Evolutionary conservation across 2,113 vertebrate genomes (phyloP), one percentile per base, ranked within the genome.

Genomic region (Pterophyllum scalare): DNA sequence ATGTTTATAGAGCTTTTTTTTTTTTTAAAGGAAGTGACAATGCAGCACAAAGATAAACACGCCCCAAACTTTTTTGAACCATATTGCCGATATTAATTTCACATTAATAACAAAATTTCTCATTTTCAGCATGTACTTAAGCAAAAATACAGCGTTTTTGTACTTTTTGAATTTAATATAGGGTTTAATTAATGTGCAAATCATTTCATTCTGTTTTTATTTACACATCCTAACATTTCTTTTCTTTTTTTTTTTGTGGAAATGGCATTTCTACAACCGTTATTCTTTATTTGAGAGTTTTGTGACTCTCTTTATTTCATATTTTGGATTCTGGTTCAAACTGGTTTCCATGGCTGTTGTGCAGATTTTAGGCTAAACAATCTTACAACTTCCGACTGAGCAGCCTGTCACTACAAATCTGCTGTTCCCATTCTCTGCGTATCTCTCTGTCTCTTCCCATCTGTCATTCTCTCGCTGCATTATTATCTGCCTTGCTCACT

Each of bases 341-440:
- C 84, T 62, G 87, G 81, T 91, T 90, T 85, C 67, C 80, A 84
- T 79, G 59, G 62, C 87, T 86, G 62, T 59, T 22, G 17, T 72
- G 81, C 58, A 87, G 83, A 58, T 89, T 89, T 90, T 40, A 59
- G 83, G 81, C 78, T 43, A 89, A 91, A 81, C 79, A 85, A 85
- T 87, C 79, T 19, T 80, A 80, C 79, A 86, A 92, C 80, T 89
- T 94, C 87, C 49, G 84, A 89, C 87, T 22, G 78, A 88, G 79
- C 91, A 90, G 93, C 79, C 91, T 92, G 92, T 87, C 91, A 85
- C 86, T 89, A 92, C 82, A 94, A 92, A 92, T 94, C 84, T 88
- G 87, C 86, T 92, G 86, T 81, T 85, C 85, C 72, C 52, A 83
- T 85, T 88, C 81, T 83, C 65, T 75, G 49, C 79, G 62, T 78